phyloP scores from a whole-genome alignment of 2,113 vertebrate species.

The Stomatorhinus ivindoensis region DNA sequence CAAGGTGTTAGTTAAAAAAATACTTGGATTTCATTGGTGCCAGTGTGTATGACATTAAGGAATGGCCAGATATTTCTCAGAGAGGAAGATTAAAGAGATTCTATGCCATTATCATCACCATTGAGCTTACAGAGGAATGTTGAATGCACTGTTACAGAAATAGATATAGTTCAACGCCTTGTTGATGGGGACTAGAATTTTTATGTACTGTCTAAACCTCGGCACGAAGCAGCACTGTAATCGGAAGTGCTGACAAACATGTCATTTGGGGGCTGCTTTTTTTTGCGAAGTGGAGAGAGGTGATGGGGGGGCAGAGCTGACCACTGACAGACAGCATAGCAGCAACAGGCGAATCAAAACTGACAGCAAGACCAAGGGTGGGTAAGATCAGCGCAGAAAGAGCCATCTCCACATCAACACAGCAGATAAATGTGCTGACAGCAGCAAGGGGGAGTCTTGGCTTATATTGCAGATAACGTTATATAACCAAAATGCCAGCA shows the following conservation, averaged over 20 bases:
- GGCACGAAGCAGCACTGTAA: slow-evolving; percentile 58
- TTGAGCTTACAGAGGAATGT: neutral
- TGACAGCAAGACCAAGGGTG: neutral
- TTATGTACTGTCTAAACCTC: slow-evolving; percentile 45
- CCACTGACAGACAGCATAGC: neutral
- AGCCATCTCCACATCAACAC: neutral
- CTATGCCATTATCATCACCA: neutral
- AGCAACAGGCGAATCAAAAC: neutral
- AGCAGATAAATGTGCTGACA: neutral
- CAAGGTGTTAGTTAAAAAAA: neutral
- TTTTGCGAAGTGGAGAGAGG: slow-evolving; percentile 17
- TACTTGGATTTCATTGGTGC: neutral
- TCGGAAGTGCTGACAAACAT: slow-evolving; percentile 59
- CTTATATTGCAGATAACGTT: neutral
- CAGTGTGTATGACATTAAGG: neutral
- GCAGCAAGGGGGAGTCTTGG: neutral
- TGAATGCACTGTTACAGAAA: neutral
- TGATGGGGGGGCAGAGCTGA: neutral
- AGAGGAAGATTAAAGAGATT: neutral
- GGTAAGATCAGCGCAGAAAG: neutral
- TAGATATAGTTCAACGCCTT: neutral
- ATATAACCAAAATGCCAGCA: neutral
- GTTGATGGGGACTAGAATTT: slow-evolving; percentile 7
- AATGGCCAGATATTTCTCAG: neutral
- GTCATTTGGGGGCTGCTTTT: slow-evolving; percentile 59